Evolutionary conservation across 2,888 invertebrate species (phyloP), one percentile per base, ranked within the genome.

Genomic region (Drosophila hawaiiensis): DNA sequence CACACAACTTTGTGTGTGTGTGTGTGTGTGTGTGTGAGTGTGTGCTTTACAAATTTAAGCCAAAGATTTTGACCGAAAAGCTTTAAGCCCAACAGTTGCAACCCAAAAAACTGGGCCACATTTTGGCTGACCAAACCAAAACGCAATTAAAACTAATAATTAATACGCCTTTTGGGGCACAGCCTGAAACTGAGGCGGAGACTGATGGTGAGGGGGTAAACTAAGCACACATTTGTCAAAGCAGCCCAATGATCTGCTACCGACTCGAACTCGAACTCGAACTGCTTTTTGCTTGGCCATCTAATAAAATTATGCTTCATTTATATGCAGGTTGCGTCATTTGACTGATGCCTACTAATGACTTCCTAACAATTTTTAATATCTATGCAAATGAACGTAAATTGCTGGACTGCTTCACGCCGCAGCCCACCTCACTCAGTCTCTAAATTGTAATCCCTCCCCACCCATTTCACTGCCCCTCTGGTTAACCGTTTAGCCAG

Each of bases 321-420:
- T 91, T 90, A 84, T 89, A 91, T 90, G 90, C 90, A 90, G 90
- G 82, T 76, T 83, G 90, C 84, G 83, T 90, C 82, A 86, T 89
- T 86, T 90, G 90, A 90, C 87, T 91, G 86, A 91, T 90, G 90
- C 87, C 89, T 91, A 80, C 90, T 91, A 90, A 91, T 90, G 85
- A 89, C 85, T 90, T 89, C 85, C 90, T 91, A 90, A 90, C 90
- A 91, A 91, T 90, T 91, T 90, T 90, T 90, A 90, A 91, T 90
- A 90, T 91, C 91, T 91, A 90, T 91, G 90, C 90, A 90, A 90
- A 90, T 90, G 88, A 90, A 84, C 84, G 85, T 87, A 90, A 90
- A 91, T 91, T 89, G 89, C 80, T 82, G 74, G 87, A 75, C 87
- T 74, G 76, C 58, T 82, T 83, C 68, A 68, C 80, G 68, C 73